Evolutionary conservation across 2,888 invertebrate species (phyloP).

Genomic region (Barypeithes pellucidus): DNA sequence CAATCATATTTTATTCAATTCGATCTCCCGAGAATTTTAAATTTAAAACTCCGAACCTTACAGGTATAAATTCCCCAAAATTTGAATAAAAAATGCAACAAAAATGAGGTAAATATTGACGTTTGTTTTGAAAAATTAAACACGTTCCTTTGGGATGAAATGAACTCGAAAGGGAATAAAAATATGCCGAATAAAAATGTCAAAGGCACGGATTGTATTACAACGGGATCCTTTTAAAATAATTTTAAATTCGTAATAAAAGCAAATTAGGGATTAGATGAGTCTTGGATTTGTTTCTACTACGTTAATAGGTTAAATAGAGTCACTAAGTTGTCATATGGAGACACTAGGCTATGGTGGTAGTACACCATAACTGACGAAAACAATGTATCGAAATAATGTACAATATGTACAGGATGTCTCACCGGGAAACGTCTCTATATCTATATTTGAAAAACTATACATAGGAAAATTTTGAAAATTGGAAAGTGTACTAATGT

Average conservation of each 20-base stretch:
- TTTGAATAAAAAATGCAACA: conserved; percentile 2
- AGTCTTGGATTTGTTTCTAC: too few species aligned
- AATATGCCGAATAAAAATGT: background rate
- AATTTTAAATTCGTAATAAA: background rate
- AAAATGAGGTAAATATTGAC: conserved; percentile 12
- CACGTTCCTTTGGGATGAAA: conserved; percentile 8
- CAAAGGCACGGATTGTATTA: background rate
- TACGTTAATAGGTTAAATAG: too few species aligned
- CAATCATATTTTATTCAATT: background rate
- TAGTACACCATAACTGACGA: too few species aligned
- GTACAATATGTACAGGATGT: too few species aligned
- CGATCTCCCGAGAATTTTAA: background rate
- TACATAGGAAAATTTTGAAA: too few species aligned
- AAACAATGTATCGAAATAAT: too few species aligned
- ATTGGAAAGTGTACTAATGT: too few species aligned
- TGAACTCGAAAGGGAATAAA: background rate
- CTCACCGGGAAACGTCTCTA: too few species aligned
- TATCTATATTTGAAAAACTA: too few species aligned
- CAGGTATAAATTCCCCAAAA: conserved; percentile 18
- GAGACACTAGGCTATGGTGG: too few species aligned
- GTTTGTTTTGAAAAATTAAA: conserved; percentile 16
- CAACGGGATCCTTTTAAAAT: background rate
- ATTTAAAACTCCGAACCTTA: conserved; percentile 1
- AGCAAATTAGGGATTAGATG: too few species aligned
- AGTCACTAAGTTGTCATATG: too few species aligned